Evolutionary conservation across 2,113 vertebrate genomes (phyloP).

Genomic region (Aegotheles bennettii): DNA sequence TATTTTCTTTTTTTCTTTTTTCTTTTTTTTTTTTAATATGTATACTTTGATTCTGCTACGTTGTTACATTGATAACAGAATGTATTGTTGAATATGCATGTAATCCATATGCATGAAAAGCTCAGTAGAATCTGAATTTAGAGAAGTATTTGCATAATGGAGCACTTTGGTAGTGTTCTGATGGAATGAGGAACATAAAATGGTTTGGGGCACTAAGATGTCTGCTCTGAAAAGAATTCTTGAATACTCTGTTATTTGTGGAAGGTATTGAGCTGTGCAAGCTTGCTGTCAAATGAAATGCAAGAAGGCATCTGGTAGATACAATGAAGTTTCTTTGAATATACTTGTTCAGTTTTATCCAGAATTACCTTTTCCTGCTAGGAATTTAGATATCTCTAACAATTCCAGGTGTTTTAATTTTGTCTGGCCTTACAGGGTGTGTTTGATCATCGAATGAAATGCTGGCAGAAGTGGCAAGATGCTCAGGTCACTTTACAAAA

Average conservation of each 20-base stretch:
- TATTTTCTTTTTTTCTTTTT: background rate
- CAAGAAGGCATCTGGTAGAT: background rate
- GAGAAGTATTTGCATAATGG: background rate
- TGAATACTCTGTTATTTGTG: background rate
- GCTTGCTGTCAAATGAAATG: background rate
- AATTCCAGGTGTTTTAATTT: background rate
- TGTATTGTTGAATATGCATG: background rate
- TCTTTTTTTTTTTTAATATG: background rate
- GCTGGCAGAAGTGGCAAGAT: constrained; percentile 98
- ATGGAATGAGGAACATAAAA: background rate
- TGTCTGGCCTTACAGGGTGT: constrained; percentile 75
- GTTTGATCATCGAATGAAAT: constrained; percentile 96
- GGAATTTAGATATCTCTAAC: background rate
- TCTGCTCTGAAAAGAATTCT: background rate
- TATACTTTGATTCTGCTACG: background rate
- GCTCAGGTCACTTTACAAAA: constrained; percentile 92
- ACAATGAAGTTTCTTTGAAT: background rate
- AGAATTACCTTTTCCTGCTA: background rate
- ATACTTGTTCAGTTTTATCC: background rate
- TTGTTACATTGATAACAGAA: background rate
- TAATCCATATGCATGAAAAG: background rate
- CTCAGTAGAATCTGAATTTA: background rate
- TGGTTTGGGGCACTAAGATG: background rate
- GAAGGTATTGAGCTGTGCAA: background rate
- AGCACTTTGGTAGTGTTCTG: background rate